Evolutionary conservation across 2,888 invertebrate genomes (phyloP), one percentile per base, ranked within the genome.

Genomic region (Drosophila fungiperda): DNA sequence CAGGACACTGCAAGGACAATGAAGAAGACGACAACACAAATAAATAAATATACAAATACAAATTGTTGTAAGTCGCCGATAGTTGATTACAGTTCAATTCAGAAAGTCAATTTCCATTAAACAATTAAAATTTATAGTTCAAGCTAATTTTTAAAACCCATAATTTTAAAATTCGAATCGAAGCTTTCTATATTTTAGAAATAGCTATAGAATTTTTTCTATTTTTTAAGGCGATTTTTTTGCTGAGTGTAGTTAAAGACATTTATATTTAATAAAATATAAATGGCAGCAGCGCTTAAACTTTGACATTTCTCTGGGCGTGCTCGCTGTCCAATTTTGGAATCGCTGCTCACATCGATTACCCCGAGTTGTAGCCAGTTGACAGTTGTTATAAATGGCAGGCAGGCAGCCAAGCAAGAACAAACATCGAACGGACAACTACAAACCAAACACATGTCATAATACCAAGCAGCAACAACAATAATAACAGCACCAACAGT

Each of bases 1-100:
- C 98, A 98, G 88, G 98, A 97, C 93, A 98, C 98, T 98, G 95
- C 64, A 95, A 94, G 67, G 65, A 67, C 58, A 69, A 76, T n/a
- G 62, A 35, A 45, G 2, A 23, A 8, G 8, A 23, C 45, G 23
- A 15, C 8, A 8, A 23, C 15, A 23, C 23, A 23, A 45, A 23
- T 45, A 45, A 23, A 15, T 45, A 23, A 4, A 15, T 15, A 23
- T 15, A 23, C 23, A 23, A 15, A 8, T 4, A 8, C 8, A 3
- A 23, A 8, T 23, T 15, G 12, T 12, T 12, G 42, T 45, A 20
- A 45, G 7, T 42, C 12, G 42, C 20, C 1, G 20, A 20, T 15
- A 15, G 15, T 23, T 23, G 15, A 8, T 12, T 23, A 23, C 23
- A 45, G 20, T 23, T 8, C 23, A 23, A 15, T 15, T 45, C 3